Base-by-base conservation (phyloP, 2,113 vertebrate genomes). In the Formicarius rufipectus region DNA sequence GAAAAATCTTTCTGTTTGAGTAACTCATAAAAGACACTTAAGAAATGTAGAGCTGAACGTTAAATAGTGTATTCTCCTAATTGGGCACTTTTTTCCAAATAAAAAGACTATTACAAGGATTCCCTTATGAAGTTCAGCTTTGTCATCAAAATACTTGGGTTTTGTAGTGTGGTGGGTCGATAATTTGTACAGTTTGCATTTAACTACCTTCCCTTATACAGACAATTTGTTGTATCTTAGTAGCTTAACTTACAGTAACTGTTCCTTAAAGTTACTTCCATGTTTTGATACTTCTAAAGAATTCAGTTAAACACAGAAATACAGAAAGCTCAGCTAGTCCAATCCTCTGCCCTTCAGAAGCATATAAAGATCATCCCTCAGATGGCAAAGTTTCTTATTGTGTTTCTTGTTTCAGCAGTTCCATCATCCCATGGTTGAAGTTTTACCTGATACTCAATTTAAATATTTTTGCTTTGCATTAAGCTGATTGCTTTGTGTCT, bases 341-440 rank as follows among this genome's bases (percentile, higher is more conserved):
- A 31, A 0, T 59, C 47, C 39, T 62, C 52, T 63, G 56, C 35
- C 39, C 52, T 63, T 73, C 63, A 75, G 72, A 39, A 69, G 21
- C 1, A 0, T 1, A 35, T 16, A 1, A 22, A 72, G 68, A 27
- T 53, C 10, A 7, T 67, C 39, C 31, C 31, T 69, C 49, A 64
- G 19, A 31, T 72, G 59, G 31, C 4, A 3, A 68, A 74, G 39
- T 64, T 82, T 40, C 39, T 68, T 28, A 30, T 44, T 28, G 56
- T 33, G 37, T 24, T 90, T 45, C 59, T 85, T 64, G 6, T 86
- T 95, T 58, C 67, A 90, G 55, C 42, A 83, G 37, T 45, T 90
- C 56, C 56, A 15, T 84, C 73, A 37, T 5, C 28, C 37, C 22
- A 2, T 35, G 33, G 50, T 59, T 68, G 13, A 88, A 80, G 10